Base-by-base conservation (phyloP, 2,113 vertebrate genomes). In the Actenoides hombroni region DNA sequence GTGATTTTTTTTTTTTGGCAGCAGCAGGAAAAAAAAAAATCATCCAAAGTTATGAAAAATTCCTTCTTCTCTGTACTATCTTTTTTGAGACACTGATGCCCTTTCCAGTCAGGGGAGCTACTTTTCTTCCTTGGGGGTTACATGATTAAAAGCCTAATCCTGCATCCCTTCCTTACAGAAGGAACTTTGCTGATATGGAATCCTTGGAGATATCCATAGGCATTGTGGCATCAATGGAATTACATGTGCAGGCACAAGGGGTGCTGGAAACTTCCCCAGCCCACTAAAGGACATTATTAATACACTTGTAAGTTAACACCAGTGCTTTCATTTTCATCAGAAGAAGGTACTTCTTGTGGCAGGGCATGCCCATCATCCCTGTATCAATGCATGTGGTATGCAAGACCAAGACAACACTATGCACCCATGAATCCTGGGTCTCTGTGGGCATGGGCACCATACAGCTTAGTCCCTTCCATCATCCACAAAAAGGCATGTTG, bases 331-430 rank as follows among this genome's bases (percentile, higher is more conserved):
- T 80, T 94, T 74, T 63, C 67, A 63, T 21, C 31, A 64, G 49
- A 8, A 76, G 15, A 29, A 10, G 1, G 8, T 19, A 56, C 7
- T 88, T 77, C 24, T 59, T 11, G 13, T 4, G 10, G 48, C 21
- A 77, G 69, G 48, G 67, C 12, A 6, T 2, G 10, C 17, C 23
- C 1, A 0, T 31, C 14, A 29, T 12, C 1, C 2, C 35, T 33
- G 10, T 20, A 35, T 39, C 33, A 11, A 17, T 1, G 6, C 4
- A 8, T 1, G 1, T 9, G 16, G 28, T 33, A 13, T 1, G 2
- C 15, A 61, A 37, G 13, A 35, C 24, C 11, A 82, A 35, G 46
- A 56, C 0, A 1, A 64, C 76, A 19, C 29, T 18, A 19, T 3
- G 13, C 15, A 74, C 29, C 11, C 25, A 31, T 2, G 3, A 86